Conservation (phyloP, 2,888 invertebrate genomes). For the Norana najaformis region DNA sequence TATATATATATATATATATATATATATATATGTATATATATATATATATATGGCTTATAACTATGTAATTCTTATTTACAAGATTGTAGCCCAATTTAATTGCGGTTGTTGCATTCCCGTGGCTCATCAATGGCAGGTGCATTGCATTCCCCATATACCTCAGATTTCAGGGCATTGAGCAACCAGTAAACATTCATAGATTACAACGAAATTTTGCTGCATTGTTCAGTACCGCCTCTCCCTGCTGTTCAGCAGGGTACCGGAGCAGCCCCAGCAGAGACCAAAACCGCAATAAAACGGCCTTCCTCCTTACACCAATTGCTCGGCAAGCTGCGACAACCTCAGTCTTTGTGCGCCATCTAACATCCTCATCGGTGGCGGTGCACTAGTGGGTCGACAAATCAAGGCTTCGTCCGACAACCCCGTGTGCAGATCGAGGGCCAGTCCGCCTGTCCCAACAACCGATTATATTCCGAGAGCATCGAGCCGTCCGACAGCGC, state of each 20-base stretch:
- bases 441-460: slow-evolving; percentile 39
- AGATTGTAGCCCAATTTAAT: no score
- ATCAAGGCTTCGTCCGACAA: slow-evolving; percentile 38
- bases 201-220: no score
- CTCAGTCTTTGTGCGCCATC: slow-evolving; percentile 17
- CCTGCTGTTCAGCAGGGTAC: background rate
- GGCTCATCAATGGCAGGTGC: no score
- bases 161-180: no score
- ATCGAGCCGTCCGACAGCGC: background rate
- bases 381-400: background rate
- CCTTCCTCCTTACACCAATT: slow-evolving; percentile 20
- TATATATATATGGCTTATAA: no score
- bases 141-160: no score
- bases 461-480: slow-evolving; percentile 35
- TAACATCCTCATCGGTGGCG: background rate
- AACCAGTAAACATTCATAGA: no score
- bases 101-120: no score
- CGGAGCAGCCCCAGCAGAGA: background rate
- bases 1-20: no score
- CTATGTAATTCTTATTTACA: no score
- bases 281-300: background rate
- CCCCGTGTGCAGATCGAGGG: slow-evolving; percentile 26
- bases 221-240: no score
- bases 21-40: no score
- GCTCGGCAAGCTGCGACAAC: slow-evolving; percentile 38